Evolutionary conservation across 2,888 invertebrate genomes (phyloP).

Genomic region (Mesoligia furuncula): DNA sequence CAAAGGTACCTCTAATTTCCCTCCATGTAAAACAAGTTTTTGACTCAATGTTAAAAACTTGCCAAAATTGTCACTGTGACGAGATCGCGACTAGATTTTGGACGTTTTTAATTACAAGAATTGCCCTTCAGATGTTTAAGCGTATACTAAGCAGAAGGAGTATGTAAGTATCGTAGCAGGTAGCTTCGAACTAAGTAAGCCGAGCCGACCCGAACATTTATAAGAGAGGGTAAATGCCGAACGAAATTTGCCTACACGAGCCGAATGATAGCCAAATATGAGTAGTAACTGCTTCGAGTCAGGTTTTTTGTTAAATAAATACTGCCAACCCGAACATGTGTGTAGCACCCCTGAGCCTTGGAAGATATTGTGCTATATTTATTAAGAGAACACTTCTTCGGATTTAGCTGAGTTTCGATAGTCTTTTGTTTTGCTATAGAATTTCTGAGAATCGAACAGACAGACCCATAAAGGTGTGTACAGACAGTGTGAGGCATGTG

Average conservation of each 20-base stretch:
- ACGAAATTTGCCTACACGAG: neutral
- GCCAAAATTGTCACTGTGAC: too few species aligned
- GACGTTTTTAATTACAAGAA: too few species aligned
- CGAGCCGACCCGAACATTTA: neutral
- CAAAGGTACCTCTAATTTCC: too few species aligned
- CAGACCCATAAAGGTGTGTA: neutral
- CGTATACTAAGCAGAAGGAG: too few species aligned
- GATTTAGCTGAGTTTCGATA: neutral
- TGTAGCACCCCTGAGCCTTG: constrained; percentile 5
- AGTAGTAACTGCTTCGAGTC: too few species aligned
- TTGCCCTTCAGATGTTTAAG: too few species aligned
- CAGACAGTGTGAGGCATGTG: neutral
- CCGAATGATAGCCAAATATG: neutral
- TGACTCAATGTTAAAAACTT: too few species aligned
- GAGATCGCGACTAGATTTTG: too few species aligned
- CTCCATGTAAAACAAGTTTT: too few species aligned
- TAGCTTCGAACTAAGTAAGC: neutral
- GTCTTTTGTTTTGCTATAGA: neutral
- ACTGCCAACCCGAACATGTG: neutral
- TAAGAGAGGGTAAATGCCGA: neutral
- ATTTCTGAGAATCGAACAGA: neutral
- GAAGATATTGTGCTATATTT: constrained; percentile 13
- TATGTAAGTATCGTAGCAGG: neutral
- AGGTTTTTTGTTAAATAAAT: too few species aligned
- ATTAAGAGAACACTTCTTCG: neutral